These are phyloP conservation scores for Gerris lacustris DNA, from an alignment of 2,888 invertebrate species.

Conservation along the genomic window DNA sequence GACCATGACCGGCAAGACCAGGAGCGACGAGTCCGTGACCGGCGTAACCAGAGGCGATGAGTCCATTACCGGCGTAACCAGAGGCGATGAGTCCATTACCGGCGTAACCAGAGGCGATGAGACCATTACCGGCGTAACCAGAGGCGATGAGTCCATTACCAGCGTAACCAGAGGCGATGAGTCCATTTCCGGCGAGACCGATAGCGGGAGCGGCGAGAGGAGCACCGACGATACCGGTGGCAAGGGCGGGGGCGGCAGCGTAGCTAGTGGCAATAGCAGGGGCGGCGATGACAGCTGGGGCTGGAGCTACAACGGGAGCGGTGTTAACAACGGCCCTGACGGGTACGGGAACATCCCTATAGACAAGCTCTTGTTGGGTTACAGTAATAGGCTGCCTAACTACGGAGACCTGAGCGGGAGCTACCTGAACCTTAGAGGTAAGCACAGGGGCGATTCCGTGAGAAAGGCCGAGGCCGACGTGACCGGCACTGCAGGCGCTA, in stretches of 20 bases:
- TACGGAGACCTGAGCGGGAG: not conserved
- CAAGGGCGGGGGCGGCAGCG: not conserved
- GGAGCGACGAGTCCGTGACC: not conserved
- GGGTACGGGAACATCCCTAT: constrained; percentile 7
- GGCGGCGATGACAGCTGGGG: not conserved
- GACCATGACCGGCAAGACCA: not conserved
- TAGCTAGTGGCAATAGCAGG: not conserved
- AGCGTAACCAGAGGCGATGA: not conserved
- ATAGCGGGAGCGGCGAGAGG: not conserved
- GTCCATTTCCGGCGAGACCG: not conserved
- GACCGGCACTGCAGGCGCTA: not conserved
- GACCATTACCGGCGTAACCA: not conserved
- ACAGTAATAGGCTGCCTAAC: constrained; percentile 5
- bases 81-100: not conserved
- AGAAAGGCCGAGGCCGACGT: not conserved
- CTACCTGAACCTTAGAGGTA: not conserved
- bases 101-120: not conserved
- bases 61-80: not conserved
- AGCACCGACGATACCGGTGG: not conserved
- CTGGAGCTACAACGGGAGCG: not conserved
- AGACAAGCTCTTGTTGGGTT: not conserved
- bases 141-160: not conserved
- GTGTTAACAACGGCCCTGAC: constrained; percentile 4
- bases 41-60: not conserved
- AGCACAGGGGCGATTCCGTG: not conserved